Base-by-base conservation (phyloP, 2,797 vertebrate species). In the Crypturellus tataupa region DNA sequence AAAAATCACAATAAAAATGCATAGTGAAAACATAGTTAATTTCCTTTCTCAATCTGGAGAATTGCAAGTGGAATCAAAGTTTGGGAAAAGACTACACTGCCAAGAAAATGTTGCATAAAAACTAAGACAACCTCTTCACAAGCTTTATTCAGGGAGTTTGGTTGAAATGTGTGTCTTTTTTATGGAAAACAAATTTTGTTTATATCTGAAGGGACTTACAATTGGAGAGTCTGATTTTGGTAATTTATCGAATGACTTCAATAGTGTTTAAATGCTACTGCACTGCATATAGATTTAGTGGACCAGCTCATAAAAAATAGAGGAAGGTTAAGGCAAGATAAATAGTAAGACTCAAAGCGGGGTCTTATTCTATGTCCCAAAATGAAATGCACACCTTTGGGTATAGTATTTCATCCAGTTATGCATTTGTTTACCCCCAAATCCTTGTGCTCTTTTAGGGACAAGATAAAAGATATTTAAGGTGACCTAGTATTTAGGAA, bases 71-170 rank as follows among this genome's bases (percentile, higher is more conserved):
- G 31, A 85, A 89, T 10, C 9, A 80, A 92, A 27, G 9, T 6
- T 1, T 31, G 13, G 1, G 3, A 14, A 79, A 60, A 9, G 68
- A 15, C 1, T 67, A 73, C 3, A 55, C 1, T 40, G 16, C 3
- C 27, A 44, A 62, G 21, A 80, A 79, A 79, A 44, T 1, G 64
- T 5, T 29, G 8, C 71, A 31, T 42, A 39, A 72, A 69, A 84
- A 0, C 2, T 7, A 46, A 46, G 20, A 47, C 2, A 44, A 16
- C 7, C 51, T 6, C 5, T 76, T 58, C 23, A 44, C 76, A 91
- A 72, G 1, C 0, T 53, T 62, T 37, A n/a, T 59, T 49, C 17
- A 76, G 58, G 35, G 20, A 4, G 10, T 60, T 6, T n/a, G 2
- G 5, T 31, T 80, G 37, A 58, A 91, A 79, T 62, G 39, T 1